phyloP scores from a whole-genome alignment of 2,797 vertebrate genomes.

The Tiaroga cobitis region DNA sequence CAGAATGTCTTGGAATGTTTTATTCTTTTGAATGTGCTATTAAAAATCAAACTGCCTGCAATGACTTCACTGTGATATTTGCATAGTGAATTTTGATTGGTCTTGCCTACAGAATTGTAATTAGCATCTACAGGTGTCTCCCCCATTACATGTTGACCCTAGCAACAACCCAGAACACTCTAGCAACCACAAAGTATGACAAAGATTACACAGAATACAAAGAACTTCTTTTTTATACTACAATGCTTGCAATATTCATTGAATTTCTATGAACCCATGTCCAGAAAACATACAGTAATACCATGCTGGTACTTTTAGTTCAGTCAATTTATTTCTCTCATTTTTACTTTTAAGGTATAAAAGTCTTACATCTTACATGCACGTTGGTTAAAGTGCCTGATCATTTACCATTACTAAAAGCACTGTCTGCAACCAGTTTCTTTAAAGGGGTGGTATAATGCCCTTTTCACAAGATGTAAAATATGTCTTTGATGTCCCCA shows the following conservation, averaged over 20 bases:
- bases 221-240: not conserved
- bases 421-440: constrained; percentile 32
- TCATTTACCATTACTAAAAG: constrained; percentile 39
- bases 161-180: constrained; percentile 5
- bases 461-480: too few species aligned
- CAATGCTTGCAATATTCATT: not conserved
- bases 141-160: not conserved
- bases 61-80: not conserved
- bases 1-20: not conserved
- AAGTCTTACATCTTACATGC: not conserved
- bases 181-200: not conserved
- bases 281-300: not conserved
- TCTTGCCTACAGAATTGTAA: not conserved
- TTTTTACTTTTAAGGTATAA: not conserved
- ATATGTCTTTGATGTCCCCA: too few species aligned
- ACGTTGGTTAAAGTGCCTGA: not conserved
- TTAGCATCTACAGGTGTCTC: not conserved
- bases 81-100: not conserved
- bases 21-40: not conserved
- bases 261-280: not conserved
- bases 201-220: not conserved
- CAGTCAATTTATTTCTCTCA: not conserved
- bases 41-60: not conserved
- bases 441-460: not conserved
- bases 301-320: not conserved